Conservation (phyloP, 2,797 vertebrate species). For the Sebastes diploproa region DNA sequence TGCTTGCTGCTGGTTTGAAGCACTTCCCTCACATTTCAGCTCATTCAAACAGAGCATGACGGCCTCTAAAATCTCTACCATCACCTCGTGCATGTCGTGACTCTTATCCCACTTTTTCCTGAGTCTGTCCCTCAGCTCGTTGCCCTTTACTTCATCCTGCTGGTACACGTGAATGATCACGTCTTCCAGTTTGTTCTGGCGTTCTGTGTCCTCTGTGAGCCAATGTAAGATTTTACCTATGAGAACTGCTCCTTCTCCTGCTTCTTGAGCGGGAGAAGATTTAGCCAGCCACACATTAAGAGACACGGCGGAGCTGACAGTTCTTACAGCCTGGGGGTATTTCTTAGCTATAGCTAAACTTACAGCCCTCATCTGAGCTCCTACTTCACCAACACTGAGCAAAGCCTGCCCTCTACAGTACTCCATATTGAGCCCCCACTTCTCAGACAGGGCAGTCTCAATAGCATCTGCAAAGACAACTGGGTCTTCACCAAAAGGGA, state of each 20-base stretch:
- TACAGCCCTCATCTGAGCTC: conserved; percentile 77
- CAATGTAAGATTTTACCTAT: conserved; percentile 76
- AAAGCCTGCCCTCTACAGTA: conserved; percentile 82
- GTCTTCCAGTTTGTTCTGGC: conserved; percentile 79
- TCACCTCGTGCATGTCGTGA: conserved; percentile 81
- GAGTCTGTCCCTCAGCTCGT: conserved; percentile 80
- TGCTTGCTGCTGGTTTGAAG: conserved; percentile 67
- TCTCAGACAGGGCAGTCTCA: conserved; percentile 78
- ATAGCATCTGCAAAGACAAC: conserved; percentile 70
- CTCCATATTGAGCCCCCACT: conserved; percentile 86
- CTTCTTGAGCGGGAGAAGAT: conserved; percentile 69
- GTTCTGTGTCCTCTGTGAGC: conserved; percentile 77
- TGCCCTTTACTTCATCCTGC: conserved; percentile 75
- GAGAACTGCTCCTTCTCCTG: conserved; percentile 62
- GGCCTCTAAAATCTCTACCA: conserved; percentile 76
- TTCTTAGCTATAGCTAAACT: conserved; percentile 74
- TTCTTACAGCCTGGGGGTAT: conserved; percentile 79
- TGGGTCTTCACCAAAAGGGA: conserved; percentile 75
- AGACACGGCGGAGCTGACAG: conserved; percentile 77
- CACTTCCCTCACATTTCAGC: conserved; percentile 63
- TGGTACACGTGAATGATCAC: conserved; percentile 74
- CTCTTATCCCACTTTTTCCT: conserved; percentile 81
- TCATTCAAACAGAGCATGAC: conserved; percentile 78
- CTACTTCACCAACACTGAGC: conserved; percentile 75
- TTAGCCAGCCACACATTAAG: conserved; percentile 82